Conservation (phyloP, 2,797 vertebrate species). For the Pyrrhura leucotis region DNA sequence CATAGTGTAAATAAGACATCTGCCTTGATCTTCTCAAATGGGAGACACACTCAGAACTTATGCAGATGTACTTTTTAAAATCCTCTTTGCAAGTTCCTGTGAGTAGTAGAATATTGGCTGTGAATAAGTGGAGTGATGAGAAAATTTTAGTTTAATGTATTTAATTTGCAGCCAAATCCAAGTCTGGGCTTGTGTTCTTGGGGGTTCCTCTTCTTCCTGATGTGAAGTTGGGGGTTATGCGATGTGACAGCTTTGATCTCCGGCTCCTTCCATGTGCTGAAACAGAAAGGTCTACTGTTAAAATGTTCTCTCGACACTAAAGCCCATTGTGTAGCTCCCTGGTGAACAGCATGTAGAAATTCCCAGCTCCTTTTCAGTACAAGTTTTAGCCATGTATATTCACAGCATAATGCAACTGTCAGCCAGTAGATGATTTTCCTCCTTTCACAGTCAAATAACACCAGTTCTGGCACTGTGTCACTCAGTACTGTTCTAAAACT, state of each 20-base stretch:
- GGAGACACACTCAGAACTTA: background rate
- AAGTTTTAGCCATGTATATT: background rate
- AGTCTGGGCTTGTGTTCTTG: background rate
- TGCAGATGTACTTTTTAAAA: slow-evolving; percentile 15
- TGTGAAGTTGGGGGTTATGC: background rate
- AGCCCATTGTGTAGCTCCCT: background rate
- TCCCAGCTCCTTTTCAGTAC: background rate
- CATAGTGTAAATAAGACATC: slow-evolving; percentile 51
- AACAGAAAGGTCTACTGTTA: background rate
- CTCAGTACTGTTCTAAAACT: background rate
- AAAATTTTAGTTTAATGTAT: background rate
- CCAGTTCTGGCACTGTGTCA: background rate
- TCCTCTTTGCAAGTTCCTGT: background rate
- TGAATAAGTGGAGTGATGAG: background rate
- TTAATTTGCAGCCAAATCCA: background rate
- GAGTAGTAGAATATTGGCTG: background rate
- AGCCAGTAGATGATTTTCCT: background rate
- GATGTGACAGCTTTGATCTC: background rate
- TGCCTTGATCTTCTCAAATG: slow-evolving; percentile 11
- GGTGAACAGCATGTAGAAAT: background rate
- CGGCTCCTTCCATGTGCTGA: background rate
- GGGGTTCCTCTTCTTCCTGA: background rate
- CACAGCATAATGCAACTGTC: background rate
- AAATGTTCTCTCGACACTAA: background rate
- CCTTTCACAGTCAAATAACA: background rate